Conservation (phyloP, 2,113 vertebrate genomes). For the Cranoglanis bouderius region DNA sequence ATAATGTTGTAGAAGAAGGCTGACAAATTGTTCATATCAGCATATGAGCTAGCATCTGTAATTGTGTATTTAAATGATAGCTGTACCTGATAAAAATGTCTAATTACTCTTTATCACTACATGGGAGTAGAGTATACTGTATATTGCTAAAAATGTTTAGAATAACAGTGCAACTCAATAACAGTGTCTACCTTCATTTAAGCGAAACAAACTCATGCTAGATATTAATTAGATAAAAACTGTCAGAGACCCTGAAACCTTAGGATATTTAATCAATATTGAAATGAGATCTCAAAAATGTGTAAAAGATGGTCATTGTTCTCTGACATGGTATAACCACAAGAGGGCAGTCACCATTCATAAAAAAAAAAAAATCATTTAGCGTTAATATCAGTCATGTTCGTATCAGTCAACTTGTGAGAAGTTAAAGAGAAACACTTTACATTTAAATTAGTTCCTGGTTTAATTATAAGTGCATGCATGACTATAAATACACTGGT, state of each 20-base stretch:
- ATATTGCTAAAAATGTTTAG: background rate
- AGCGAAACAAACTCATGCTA: background rate
- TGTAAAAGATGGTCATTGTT: background rate
- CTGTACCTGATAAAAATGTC: background rate
- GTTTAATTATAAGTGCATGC: background rate
- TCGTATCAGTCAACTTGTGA: background rate
- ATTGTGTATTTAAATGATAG: background rate
- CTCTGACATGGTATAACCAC: conserved; percentile 48
- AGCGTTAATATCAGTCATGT: background rate
- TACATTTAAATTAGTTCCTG: background rate
- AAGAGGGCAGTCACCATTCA: conserved; percentile 63
- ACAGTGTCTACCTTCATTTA: background rate
- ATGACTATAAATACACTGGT: too few relatives aligned
- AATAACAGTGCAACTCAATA: background rate
- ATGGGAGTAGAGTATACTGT: background rate
- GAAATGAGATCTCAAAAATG: background rate
- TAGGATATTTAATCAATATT: background rate
- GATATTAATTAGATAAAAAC: background rate
- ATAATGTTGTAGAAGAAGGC: background rate
- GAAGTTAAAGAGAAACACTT: background rate
- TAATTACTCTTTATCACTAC: background rate
- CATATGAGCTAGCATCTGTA: background rate
- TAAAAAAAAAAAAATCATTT: background rate
- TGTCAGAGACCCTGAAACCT: background rate
- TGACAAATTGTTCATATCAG: background rate